Base-by-base conservation (phyloP, 2,888 invertebrate species). In the Beris chalybata region DNA sequence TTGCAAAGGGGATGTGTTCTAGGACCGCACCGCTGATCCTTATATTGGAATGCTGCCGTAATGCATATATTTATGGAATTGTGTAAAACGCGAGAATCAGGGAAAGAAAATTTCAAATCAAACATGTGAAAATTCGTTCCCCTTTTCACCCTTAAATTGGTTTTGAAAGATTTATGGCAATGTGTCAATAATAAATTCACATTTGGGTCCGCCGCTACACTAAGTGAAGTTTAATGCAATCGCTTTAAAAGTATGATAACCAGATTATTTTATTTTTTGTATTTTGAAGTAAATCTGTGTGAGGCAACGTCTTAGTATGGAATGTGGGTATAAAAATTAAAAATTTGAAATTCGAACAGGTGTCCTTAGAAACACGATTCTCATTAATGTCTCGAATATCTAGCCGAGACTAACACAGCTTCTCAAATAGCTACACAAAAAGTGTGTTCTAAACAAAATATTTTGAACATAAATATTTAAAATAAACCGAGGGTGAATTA, bases 161-260 rank as follows among this genome's bases (percentile, higher is more conserved):
- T 22, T 56, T 67, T 67, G 52, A 53, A 67, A 57, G 67, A 67
- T 67, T 67, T 67, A 67, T 67, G 47, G 54, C 50, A 58, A 54
- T 52, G 45, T 67, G 67, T 64, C 67, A 64, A 67, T 67, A 67
- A 67, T 67, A 67, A 67, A 67, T 67, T 67, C 67, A 59, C 64
- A 59, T 67, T 64, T 64, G 55, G 22, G 67, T 63, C 63, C 63
- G 43, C 56, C 44, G 43, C 50, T 38, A 2, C 22, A 22, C 22
- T 22, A 59, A 59, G 61, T 61, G 52, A 50, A 52, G 48, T 52
- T 61, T 61, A 61, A 61, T 38, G 61, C 61, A 52, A 61, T 61
- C 32, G 59, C 32, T 5, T 56, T 43, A 22, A 22, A 22, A 22
- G 22, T 22, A 22, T 22, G 22, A 22, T 22, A n/a, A 22, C 22